phyloP scores from a whole-genome alignment of 2,888 invertebrate species.

The Apodemia zela region DNA sequence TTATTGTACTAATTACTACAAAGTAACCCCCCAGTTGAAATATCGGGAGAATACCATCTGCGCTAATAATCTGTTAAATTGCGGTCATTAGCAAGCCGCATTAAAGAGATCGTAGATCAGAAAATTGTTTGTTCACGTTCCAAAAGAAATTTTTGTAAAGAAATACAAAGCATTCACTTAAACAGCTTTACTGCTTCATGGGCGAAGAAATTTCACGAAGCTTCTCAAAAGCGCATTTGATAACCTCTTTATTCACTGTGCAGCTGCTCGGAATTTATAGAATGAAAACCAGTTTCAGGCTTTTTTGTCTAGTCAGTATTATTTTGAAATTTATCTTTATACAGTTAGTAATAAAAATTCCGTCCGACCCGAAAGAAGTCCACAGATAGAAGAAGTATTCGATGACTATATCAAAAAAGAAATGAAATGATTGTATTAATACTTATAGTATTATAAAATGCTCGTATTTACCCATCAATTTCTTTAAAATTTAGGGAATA shows the following conservation, averaged over 20 bases:
- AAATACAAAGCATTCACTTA: constrained; percentile 18
- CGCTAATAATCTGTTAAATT: constrained; percentile 11
- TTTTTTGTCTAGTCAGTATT: constrained; percentile 13
- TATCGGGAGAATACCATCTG: not conserved
- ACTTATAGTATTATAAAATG: no score
- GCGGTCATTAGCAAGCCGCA: constrained; percentile 1
- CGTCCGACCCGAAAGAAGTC: no score
- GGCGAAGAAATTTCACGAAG: constrained; percentile 21
- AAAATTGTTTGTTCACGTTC: constrained; percentile 14
- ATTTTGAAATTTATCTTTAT: constrained; percentile 1
- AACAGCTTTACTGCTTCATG: constrained; percentile 16
- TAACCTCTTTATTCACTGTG: constrained; percentile 22
- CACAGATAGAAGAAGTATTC: no score
- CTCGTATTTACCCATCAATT: no score
- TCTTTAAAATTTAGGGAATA: no score
- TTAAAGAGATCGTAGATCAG: constrained; percentile 6
- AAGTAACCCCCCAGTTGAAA: constrained; percentile 2
- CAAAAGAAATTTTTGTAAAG: constrained; percentile 10
- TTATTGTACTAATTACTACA: not conserved
- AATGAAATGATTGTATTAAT: no score
- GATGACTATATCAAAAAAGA: no score
- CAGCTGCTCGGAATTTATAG: constrained; percentile 21
- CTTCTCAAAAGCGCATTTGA: constrained; percentile 24
- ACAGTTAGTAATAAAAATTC: no score
- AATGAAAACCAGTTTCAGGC: constrained; percentile 12